These are phyloP conservation scores for Psix sp. DNA, from an alignment of 1,140 invertebrate species.

Conservation along the genomic window DNA sequence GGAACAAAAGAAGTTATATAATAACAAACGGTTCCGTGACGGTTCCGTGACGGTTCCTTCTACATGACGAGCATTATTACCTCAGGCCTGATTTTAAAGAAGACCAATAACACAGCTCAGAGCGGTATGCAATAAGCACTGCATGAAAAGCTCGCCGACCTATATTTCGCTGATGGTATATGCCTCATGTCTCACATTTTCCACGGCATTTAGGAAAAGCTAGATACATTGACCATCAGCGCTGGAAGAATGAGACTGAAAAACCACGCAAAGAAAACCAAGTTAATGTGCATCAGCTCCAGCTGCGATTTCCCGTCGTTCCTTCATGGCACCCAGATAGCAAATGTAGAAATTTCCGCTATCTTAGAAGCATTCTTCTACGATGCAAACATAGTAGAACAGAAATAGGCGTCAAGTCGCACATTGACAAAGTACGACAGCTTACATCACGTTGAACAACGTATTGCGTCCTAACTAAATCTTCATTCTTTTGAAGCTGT, in stretches of 20 bases:
- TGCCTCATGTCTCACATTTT: conserved; percentile 16
- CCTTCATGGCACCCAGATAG: conserved; percentile 7
- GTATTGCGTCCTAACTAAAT: no score
- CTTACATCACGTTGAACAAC: no score
- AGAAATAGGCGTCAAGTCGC: no score
- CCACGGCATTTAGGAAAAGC: conserved; percentile 11
- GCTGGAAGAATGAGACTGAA: conserved; percentile 10
- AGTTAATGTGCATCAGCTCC: neutral
- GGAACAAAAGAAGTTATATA: no score
- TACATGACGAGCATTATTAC: no score
- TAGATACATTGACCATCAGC: conserved; percentile 9
- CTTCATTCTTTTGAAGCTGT: no score
- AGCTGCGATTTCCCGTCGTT: neutral
- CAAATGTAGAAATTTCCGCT: conserved; percentile 23
- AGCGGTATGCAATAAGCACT: conserved; percentile 26
- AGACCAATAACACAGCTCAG: conserved; percentile 1
- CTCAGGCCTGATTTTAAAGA: conserved; percentile 2
- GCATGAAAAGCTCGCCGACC: conserved; percentile 18
- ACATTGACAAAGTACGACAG: no score
- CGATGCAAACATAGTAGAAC: no score
- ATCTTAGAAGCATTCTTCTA: no score
- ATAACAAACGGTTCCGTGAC: no score
- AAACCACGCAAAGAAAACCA: conserved; percentile 8
- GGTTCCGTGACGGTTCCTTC: no score
- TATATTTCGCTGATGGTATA: conserved; percentile 21